phyloP scores from a whole-genome alignment of 2,888 invertebrate genomes.

The Venusia cambrica region DNA sequence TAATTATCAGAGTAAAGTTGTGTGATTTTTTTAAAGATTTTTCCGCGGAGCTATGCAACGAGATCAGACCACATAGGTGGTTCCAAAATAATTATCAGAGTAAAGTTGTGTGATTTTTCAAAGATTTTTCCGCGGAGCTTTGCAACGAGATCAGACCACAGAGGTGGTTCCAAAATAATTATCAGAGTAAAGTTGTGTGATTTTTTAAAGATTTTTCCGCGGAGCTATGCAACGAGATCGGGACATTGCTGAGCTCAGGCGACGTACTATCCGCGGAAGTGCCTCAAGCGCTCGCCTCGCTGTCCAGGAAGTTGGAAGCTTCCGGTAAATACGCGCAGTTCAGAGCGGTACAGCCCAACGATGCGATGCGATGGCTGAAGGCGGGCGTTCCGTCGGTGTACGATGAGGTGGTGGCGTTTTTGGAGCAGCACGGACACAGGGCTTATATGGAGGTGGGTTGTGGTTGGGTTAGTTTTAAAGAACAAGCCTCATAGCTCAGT shows the following conservation, averaged over 20 bases:
- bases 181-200: too few relatives aligned
- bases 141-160: too few relatives aligned
- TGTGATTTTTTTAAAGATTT: too few relatives aligned
- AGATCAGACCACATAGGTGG: too few relatives aligned
- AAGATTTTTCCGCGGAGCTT: too few relatives aligned
- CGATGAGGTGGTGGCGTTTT: constrained; percentile 77
- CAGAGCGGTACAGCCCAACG: constrained; percentile 60
- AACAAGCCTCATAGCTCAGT: constrained; percentile 1
- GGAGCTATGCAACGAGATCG: constrained; percentile 86
- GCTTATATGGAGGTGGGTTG: constrained; percentile 82
- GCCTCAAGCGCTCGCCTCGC: constrained; percentile 73
- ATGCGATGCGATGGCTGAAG: constrained; percentile 82
- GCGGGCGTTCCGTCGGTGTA: constrained; percentile 69
- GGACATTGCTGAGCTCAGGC: constrained; percentile 84
- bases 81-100: too few relatives aligned
- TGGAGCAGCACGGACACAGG: constrained; percentile 87
- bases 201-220: constrained; percentile 78
- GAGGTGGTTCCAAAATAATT: not conserved
- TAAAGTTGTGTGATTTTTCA: too few relatives aligned
- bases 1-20: too few relatives aligned
- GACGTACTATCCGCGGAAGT: constrained; percentile 89
- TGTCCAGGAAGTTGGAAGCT: constrained; percentile 61
- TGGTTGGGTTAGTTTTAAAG: not conserved
- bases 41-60: too few relatives aligned
- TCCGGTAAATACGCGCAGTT: constrained; percentile 74